These are phyloP conservation scores for Heteropelma amictum DNA, from an alignment of 2,888 invertebrate genomes.

Conservation along the genomic window DNA sequence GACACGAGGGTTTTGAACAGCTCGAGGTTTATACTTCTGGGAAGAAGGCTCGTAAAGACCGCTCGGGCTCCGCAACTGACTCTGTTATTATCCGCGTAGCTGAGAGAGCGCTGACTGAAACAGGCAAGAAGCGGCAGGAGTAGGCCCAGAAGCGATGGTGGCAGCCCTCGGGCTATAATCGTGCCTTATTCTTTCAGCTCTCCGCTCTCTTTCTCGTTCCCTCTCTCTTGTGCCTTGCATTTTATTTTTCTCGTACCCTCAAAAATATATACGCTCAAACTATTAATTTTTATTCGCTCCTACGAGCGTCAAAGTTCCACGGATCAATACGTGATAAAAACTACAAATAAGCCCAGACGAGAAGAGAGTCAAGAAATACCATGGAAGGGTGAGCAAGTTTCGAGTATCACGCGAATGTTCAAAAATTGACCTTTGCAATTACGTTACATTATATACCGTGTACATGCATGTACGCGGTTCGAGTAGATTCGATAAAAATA, in stretches of 20 bases:
- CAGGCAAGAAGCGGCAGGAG: slow-evolving; percentile 57
- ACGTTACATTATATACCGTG: no score
- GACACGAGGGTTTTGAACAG: slow-evolving; percentile 47
- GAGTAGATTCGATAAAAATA: no score
- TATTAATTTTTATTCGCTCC: slow-evolving; percentile 38
- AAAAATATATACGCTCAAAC: slow-evolving; percentile 9
- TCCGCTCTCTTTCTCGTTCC: slow-evolving; percentile 43
- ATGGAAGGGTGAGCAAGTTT: background rate
- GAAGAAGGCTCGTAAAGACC: slow-evolving; percentile 77
- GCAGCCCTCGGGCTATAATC: slow-evolving; percentile 70
- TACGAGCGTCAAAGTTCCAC: slow-evolving; percentile 36
- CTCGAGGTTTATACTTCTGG: slow-evolving; percentile 76
- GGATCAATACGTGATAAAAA: slow-evolving; percentile 16
- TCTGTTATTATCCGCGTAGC: slow-evolving; percentile 75
- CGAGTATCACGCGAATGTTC: no score
- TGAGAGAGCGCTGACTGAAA: slow-evolving; percentile 61
- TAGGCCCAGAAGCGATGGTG: slow-evolving; percentile 65
- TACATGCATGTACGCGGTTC: no score
- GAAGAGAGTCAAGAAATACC: background rate
- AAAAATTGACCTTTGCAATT: no score
- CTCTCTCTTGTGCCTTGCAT: slow-evolving; percentile 63
- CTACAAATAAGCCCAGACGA: slow-evolving; percentile 3
- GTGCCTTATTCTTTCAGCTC: slow-evolving; percentile 66
- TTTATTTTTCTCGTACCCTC: slow-evolving; percentile 68
- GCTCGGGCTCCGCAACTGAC: slow-evolving; percentile 70